phyloP scores from a whole-genome alignment of 2,113 vertebrate species.

The Cavia aperea region DNA sequence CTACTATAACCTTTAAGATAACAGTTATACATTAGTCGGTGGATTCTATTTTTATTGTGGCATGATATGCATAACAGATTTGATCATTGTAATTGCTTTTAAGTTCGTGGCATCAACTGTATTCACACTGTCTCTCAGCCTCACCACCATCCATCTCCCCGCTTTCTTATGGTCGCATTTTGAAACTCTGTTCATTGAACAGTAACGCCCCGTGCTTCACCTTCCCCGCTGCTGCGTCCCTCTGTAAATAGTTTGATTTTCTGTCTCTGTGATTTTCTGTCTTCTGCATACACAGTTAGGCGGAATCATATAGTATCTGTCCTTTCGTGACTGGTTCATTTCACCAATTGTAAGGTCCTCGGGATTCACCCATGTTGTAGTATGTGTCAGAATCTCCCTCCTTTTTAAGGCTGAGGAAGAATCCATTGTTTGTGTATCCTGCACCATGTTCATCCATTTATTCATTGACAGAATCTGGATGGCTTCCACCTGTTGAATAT shows the following conservation, averaged over 20 bases:
- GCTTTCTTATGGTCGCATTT: not conserved
- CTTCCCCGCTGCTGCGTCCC: rapidly evolving
- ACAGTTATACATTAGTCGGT: not conserved
- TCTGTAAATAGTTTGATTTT: not conserved
- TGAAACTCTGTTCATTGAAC: not conserved
- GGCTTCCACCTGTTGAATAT: not conserved
- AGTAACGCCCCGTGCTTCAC: no score
- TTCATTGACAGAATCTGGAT: not conserved
- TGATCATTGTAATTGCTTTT: not conserved
- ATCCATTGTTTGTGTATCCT: not conserved
- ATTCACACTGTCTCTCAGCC: not conserved
- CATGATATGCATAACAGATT: not conserved
- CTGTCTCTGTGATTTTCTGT: not conserved
- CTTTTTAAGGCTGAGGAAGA: not conserved
- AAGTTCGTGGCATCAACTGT: not conserved
- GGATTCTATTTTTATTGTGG: slow-evolving; percentile 12
- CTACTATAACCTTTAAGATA: not conserved
- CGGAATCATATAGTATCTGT: not conserved
- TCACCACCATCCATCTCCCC: not conserved
- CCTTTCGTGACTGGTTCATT: not conserved
- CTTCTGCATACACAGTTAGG: not conserved
- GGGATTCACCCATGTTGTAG: not conserved
- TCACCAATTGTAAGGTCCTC: not conserved
- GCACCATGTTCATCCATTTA: not conserved
- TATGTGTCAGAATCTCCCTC: not conserved